Base-by-base conservation (phyloP, 2,888 invertebrate genomes). In the Patella caerulea region DNA sequence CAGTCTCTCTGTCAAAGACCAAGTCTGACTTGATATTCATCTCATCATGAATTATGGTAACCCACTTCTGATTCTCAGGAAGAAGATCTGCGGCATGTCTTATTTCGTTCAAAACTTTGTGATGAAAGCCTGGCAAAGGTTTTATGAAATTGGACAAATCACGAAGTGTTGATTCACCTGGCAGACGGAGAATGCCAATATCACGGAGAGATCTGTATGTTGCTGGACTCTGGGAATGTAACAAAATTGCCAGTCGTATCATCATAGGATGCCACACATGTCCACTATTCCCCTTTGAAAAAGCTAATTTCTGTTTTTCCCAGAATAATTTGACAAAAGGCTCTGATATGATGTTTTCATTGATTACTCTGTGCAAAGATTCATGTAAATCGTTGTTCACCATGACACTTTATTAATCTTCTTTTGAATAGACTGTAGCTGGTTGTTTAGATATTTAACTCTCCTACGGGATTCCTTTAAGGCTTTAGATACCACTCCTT, bases 211-310 rank as follows among this genome's bases (percentile, higher is more conserved):
- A 55, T 55, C 56, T 56, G 56, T 56, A 56, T 3, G 56, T 2
- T 56, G 56, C 56, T 56, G 56, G 56, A 56, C 56, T 56, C 17
- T 56, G 56, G 14, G 56, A 56, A 56, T 56, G 56, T 56, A 56
- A 17, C 56, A 56, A 56, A 15, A 56, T 56, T 3, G 56, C 2
- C 56, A 56, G 17, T 17, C 56, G 14, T 14, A 56, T 17, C 56
- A 56, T 56, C 56, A 56, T 56, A 15, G 56, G 56, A 56, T 56
- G 56, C 56, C 56, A 56, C 17, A 14, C 17, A 56, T 56, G 56
- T 15, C 56, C 56, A 2, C 17, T 14, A 56, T 56, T 17, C 17
- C 15, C 56, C 17, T 56, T 56, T 3, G 15, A 15, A 17, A 56
- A 56, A 3, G 56, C 56, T 15, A 17, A 56, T 56, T 56, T 56